Evolutionary conservation across 92 coral and sea anemone species (phyloP).

Genomic region (Porites divaricata): DNA sequence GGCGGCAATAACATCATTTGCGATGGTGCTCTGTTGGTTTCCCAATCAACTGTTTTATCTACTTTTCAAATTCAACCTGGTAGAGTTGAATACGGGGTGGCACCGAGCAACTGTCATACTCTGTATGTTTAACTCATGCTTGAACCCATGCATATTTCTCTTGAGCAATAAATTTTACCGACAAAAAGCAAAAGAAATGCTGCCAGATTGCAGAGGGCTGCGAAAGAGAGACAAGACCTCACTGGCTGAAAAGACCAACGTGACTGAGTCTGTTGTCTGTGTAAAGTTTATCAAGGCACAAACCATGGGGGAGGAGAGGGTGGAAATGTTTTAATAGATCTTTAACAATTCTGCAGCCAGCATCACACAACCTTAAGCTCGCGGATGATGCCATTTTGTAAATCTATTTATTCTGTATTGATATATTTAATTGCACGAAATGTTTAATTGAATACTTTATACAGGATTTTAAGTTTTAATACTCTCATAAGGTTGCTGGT

Average conservation of each 20-base stretch:
- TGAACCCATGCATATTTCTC: slow-evolving; percentile 74
- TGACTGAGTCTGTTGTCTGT: neutral
- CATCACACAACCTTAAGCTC: neutral
- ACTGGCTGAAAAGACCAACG: neutral
- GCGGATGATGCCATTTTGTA: no score
- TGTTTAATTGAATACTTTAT: no score
- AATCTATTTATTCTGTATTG: no score
- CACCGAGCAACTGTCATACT: slow-evolving; percentile 60
- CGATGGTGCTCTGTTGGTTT: slow-evolving; percentile 75
- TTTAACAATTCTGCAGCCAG: neutral
- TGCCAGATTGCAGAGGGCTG: slow-evolving; percentile 4
- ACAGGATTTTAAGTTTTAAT: no score
- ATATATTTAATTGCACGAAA: no score
- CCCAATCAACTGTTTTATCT: slow-evolving; percentile 78
- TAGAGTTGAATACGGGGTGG: slow-evolving; percentile 64
- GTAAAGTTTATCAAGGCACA: neutral
- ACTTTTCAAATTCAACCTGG: slow-evolving; percentile 66
- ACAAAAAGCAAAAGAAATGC: slow-evolving; percentile 39
- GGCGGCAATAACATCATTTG: slow-evolving; percentile 78
- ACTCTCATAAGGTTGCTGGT: no score
- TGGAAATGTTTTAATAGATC: slow-evolving; percentile 5
- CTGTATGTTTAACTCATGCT: slow-evolving; percentile 64
- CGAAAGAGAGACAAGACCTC: neutral
- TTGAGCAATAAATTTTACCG: slow-evolving; percentile 65
- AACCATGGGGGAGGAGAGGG: neutral